These are phyloP conservation scores for Dromas ardeola DNA, from an alignment of 2,113 vertebrate species.

Conservation along the genomic window DNA sequence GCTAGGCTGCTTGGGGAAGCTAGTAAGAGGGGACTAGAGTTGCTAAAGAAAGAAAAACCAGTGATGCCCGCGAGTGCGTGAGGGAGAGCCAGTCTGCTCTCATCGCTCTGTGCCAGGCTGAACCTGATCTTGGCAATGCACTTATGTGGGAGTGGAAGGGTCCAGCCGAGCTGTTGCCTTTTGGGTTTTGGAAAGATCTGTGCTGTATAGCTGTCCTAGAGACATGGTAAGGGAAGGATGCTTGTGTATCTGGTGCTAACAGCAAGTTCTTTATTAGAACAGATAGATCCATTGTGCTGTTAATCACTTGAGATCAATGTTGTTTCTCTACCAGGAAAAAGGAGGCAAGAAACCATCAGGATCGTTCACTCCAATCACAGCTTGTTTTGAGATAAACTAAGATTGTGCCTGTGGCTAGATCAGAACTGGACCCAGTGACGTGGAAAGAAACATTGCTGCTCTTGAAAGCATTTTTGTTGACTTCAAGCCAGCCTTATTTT, in stretches of 20 bases:
- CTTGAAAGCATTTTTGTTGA: conserved; percentile 26
- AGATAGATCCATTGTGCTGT: conserved; percentile 13
- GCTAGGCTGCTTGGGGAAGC: conserved; percentile 22
- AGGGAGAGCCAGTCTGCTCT: conserved; percentile 46
- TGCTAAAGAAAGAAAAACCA: conserved; percentile 44
- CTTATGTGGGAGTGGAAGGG: not conserved
- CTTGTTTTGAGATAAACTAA: conserved; percentile 29
- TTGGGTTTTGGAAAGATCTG: not conserved
- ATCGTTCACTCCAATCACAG: conserved; percentile 22
- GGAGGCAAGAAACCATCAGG: conserved; percentile 25
- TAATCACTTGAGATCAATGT: conserved; percentile 21
- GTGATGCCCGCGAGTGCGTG: not conserved
- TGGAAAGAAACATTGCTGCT: not conserved
- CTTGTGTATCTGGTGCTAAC: not conserved
- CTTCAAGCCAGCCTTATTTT: not conserved
- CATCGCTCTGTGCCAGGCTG: conserved; percentile 34
- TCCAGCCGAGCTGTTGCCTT: not conserved
- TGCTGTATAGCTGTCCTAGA: not conserved
- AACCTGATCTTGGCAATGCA: not conserved
- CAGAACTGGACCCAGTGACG: conserved; percentile 8
- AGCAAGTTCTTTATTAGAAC: not conserved
- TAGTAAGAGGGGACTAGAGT: conserved; percentile 35
- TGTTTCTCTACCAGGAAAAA: conserved; percentile 2
- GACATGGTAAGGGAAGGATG: not conserved
- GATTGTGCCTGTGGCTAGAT: conserved; percentile 46